Evolutionary conservation across 2,888 invertebrate species (phyloP), one percentile per base, ranked within the genome.

Genomic region (Meta bourneti): DNA sequence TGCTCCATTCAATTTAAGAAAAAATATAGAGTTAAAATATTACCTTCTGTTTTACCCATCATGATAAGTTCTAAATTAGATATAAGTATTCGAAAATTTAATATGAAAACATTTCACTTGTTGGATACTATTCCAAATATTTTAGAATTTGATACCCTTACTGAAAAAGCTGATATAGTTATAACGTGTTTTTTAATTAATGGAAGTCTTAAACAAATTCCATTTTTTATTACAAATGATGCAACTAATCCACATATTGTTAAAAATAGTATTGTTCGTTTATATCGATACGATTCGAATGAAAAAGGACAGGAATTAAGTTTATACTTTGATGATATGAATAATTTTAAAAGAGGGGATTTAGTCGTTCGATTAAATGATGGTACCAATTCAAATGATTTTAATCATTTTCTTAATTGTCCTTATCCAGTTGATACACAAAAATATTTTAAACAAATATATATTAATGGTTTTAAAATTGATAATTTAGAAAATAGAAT

Each of bases 401-500:
- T 79, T 7, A 13, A 86, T 11, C 8, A 86, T 19, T 86, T 86
- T 86, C 78, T 86, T 52, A 52, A 86, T 49, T 70, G 86, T 78
- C 78, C 79, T n/a, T 88, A 80, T 80, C 61, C 74, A 7, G 80
- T 88, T n/a, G 20, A 80, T 11, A 80, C 74, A 61, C 54, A 80
- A 72, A 48, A 61, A 51, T 80, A 80, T 51, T 80, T 88, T 88
- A 16, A 79, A 54, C 19, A 54, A 52, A 61, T 88, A n/a, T 88
- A 34, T 54, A 54, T 61, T 20, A 2, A 72, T n/a, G 54, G 54
- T n/a, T 89, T 89, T 70, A 48, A 89, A 19, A 89, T 89, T 78
- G 89, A 89, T 89, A 72, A 83, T 61, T 70, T 89, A n/a, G 89
- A 75, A 70, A 89, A 89, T 78, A 82, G 82, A 78, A 48, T 89